phyloP scores from a whole-genome alignment of 1,140 invertebrate genomes.

The Polypedilum vanderplanki region DNA sequence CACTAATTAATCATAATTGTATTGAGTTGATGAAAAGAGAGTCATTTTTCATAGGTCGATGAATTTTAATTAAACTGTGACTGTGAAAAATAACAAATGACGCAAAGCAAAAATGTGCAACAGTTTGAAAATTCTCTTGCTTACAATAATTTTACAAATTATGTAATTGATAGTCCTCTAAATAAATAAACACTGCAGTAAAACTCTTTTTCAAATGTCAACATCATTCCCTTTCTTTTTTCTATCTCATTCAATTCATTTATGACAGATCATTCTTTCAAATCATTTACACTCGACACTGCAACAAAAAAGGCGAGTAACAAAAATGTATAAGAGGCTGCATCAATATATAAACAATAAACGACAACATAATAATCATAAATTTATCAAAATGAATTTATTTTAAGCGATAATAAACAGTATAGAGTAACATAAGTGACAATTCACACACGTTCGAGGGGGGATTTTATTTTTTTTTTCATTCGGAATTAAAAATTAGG shows the following conservation, averaged over 20 bases:
- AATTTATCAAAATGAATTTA: slow-evolving; percentile 19
- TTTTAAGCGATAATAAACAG: slow-evolving; percentile 24
- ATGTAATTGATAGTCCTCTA: not conserved
- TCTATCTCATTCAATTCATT: too few relatives aligned
- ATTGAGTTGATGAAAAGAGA: not conserved
- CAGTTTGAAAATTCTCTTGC: slow-evolving; percentile 5
- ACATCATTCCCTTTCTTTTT: too few relatives aligned
- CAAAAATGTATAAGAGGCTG: not conserved
- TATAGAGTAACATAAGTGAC: slow-evolving; percentile 25
- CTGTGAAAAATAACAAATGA: not conserved
- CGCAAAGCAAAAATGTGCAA: not conserved
- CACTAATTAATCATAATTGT: not conserved
- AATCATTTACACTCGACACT: slow-evolving; percentile 9
- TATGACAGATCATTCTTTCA: not conserved
- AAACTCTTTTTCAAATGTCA: too few relatives aligned
- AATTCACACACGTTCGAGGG: slow-evolving; percentile 18
- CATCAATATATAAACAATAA: not conserved
- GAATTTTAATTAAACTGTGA: slow-evolving; percentile 7
- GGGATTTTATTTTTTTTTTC: not conserved
- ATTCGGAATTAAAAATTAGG: slow-evolving; percentile 1
- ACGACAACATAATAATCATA: slow-evolving; percentile 17
- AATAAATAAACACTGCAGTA: slow-evolving; percentile 14
- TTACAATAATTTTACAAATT: slow-evolving; percentile 20
- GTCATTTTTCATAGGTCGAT: not conserved
- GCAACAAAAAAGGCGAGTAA: not conserved